phyloP scores from a whole-genome alignment of 2,113 vertebrate genomes.

The Perognathus longimembris region DNA sequence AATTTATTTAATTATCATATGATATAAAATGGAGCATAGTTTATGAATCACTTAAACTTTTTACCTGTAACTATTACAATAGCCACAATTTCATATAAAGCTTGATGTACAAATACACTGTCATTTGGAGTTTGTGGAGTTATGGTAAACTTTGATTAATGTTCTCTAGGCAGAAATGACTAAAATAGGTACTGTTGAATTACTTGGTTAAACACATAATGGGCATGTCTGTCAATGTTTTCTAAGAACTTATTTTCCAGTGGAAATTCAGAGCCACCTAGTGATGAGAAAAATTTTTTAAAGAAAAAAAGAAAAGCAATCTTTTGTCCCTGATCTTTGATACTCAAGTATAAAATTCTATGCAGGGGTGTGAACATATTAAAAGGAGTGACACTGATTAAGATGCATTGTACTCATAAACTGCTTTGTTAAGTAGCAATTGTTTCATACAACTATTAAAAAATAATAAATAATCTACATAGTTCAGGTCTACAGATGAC shows the following conservation, averaged over 20 bases:
- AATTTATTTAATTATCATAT: neutral
- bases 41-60: slow-evolving; percentile 43
- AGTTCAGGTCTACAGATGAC: neutral
- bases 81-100: slow-evolving; percentile 7
- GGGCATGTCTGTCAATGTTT: slow-evolving; percentile 16
- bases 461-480: neutral
- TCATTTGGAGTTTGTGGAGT: neutral
- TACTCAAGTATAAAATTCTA: neutral
- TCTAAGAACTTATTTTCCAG: slow-evolving; percentile 51
- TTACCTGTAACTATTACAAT: neutral
- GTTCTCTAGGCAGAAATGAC: slow-evolving; percentile 31
- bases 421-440: no score
- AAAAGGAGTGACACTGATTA: no score
- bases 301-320: slow-evolving; percentile 46
- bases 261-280: slow-evolving; percentile 86
- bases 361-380: no score
- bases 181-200: slow-evolving; percentile 10
- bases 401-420: no score
- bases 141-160: neutral
- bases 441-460: no score
- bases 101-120: neutral
- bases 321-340: neutral
- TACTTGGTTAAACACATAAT: slow-evolving; percentile 37
- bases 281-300: slow-evolving; percentile 74
- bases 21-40: neutral